Base-by-base conservation (phyloP, 2,113 vertebrate genomes). In the Festucalex cinctus region DNA sequence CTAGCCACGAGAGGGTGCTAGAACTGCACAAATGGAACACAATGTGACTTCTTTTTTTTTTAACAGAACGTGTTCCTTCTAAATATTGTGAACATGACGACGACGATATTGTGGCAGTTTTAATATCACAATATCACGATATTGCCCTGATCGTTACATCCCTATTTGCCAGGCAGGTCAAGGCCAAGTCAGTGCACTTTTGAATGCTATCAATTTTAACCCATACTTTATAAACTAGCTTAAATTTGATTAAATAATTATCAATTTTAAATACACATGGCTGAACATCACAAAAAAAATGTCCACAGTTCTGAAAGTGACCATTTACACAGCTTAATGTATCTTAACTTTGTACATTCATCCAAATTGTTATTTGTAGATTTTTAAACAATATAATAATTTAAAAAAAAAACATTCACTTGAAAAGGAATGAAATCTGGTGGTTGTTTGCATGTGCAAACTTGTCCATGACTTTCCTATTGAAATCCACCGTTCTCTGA, bases 381-480 rank as follows among this genome's bases (percentile, higher is more conserved):
- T 19, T 17, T 16, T 6, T 28, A 14, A 28, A 62, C 12, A 43
- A 60, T n/a, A n/a, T n/a, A n/a, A n/a, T n/a, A n/a, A n/a, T n/a
- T n/a, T n/a, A n/a, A 9, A 43, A 16, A n/a, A 6, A 13, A 39
- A 22, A 13, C 36, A 41, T 8, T 43, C 22, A 62, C 22, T 62
- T 62, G n/a, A 62, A 62, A 13, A 62, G 13, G 39, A 62, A 62
- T 62, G 60, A 43, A 62, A 62, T 8, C 6, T 62, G 39, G 14
- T 62, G 60, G 22, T 9, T 22, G 39, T 62, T 62, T 26, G 60
- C 39, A 26, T 13, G 60, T 6, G 60, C 60, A 43, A 62, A 62
- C 60, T 62, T 62, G n/a, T 62, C 60, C 60, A 62, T 62, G 39
- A 62, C 60, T 43, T 62, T 62, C 20, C 22, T 17, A 22, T 62